Evolutionary conservation across 1,140 invertebrate species (phyloP).

Genomic region (Drosophila micromelanica): DNA sequence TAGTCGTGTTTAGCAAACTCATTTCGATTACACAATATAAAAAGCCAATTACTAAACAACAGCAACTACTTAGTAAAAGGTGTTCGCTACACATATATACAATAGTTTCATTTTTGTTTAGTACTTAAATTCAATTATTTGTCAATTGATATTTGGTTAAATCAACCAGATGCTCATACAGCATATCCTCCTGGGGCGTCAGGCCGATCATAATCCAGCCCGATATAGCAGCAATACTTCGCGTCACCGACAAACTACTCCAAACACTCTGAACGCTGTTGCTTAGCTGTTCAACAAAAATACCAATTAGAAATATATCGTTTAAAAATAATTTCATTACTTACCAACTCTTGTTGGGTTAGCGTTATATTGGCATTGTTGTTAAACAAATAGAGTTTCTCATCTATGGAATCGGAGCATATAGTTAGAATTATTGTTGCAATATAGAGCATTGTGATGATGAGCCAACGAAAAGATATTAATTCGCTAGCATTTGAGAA

Average conservation of each 20-base stretch:
- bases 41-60: constrained; percentile 77
- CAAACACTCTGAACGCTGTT: constrained; percentile 79
- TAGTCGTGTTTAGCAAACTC: constrained; percentile 54
- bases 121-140: constrained; percentile 83
- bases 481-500: constrained; percentile 80
- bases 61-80: constrained; percentile 59
- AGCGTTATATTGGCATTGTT: constrained; percentile 80
- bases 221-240: constrained; percentile 81
- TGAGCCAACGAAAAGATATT: constrained; percentile 83
- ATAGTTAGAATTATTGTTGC: constrained; percentile 84
- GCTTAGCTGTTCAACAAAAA: constrained; percentile 52
- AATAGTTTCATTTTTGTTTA: constrained; percentile 16
- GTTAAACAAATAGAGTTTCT: constrained; percentile 75
- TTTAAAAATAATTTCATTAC: constrained; percentile 5
- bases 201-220: constrained; percentile 84
- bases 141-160: constrained; percentile 84
- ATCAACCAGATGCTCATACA: constrained; percentile 83
- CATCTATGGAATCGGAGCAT: constrained; percentile 82
- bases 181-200: constrained; percentile 78
- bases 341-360: constrained; percentile 79
- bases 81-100: constrained; percentile 54
- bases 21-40: constrained; percentile 66
- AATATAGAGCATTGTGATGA: constrained; percentile 84
- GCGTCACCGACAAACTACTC: constrained; percentile 81
- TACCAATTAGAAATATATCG: neutral